phyloP scores from a whole-genome alignment of 2,113 vertebrate species.

The Leptocoma aspasia region DNA sequence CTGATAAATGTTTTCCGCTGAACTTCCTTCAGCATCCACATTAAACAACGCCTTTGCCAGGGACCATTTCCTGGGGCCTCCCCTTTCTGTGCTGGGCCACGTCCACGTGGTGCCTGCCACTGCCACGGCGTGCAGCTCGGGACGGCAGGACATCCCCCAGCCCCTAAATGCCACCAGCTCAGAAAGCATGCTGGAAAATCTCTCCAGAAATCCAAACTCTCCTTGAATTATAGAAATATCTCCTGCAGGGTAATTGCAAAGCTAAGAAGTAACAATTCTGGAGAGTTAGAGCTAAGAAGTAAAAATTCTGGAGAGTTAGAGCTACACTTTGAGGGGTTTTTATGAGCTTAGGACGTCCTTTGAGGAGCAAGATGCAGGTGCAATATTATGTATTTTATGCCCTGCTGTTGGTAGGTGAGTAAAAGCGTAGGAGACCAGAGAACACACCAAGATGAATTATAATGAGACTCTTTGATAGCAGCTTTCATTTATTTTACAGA shows the following conservation, averaged over 20 bases:
- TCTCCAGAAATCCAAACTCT: background rate
- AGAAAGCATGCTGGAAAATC: background rate
- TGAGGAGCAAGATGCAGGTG: background rate
- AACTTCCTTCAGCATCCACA: constrained; percentile 28
- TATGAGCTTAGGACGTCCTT: background rate
- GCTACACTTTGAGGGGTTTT: accelerated
- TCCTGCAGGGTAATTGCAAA: background rate
- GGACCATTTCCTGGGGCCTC: constrained; percentile 57
- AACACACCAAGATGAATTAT: background rate
- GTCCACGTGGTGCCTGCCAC: background rate
- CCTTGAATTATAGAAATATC: background rate
- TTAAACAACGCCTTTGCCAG: constrained; percentile 39
- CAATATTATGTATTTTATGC: background rate
- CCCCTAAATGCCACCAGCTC: background rate
- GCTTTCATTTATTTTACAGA: background rate
- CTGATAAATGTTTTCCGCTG: constrained; percentile 59
- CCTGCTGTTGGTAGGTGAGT: background rate
- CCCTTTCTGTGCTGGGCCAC: background rate
- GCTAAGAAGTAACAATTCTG: background rate
- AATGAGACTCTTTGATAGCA: background rate
- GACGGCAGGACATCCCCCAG: background rate
- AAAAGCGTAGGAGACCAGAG: background rate
- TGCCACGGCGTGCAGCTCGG: background rate
- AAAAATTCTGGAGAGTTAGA: background rate
- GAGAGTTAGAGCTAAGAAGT: background rate